These are phyloP conservation scores for Megalonaias nervosa DNA, from an alignment of 1,140 invertebrate species.

Conservation along the genomic window DNA sequence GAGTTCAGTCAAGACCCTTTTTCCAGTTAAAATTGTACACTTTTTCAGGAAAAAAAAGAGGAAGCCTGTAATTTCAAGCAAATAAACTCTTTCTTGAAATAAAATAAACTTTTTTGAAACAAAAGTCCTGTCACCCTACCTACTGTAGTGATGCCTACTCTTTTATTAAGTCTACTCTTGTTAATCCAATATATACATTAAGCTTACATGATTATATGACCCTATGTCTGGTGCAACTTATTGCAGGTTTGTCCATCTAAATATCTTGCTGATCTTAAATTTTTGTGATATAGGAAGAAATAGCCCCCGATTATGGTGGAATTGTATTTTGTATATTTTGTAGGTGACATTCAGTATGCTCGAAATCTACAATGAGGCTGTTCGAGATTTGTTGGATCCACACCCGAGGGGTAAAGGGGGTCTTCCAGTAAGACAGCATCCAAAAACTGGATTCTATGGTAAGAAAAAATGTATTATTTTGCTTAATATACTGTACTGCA, in stretches of 20 bases:
- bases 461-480: constrained; percentile 32
- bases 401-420: constrained; percentile 71
- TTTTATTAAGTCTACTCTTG: not conserved
- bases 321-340: constrained; percentile 37
- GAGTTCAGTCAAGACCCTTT: no score
- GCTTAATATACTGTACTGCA: no score
- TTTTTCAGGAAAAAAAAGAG: no score
- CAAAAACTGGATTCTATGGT: constrained; percentile 79
- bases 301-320: not conserved
- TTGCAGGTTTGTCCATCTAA: no score
- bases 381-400: constrained; percentile 75
- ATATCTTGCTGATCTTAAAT: no score
- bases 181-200: not conserved
- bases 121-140: no score
- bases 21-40: no score
- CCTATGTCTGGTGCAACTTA: not conserved
- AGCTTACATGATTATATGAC: not conserved
- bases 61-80: no score
- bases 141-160: not conserved
- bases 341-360: constrained; percentile 78
- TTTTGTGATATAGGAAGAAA: not conserved
- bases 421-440: constrained; percentile 77
- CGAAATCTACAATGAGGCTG: constrained; percentile 80
- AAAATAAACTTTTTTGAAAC: no score
- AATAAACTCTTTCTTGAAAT: no score